These are phyloP conservation scores for Synanthedon formicaeformis DNA, from an alignment of 2,888 invertebrate genomes.

Conservation along the genomic window DNA sequence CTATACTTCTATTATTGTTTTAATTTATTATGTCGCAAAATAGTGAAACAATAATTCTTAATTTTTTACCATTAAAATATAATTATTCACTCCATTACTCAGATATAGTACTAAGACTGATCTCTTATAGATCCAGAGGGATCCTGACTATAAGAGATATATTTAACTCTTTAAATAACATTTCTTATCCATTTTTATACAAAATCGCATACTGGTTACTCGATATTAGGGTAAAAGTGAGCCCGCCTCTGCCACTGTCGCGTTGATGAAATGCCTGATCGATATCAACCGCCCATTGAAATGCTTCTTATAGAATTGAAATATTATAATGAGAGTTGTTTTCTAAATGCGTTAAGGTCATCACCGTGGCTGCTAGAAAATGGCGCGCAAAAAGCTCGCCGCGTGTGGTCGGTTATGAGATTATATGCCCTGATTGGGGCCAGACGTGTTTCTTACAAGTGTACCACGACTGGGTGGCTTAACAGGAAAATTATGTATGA, in stretches of 20 bases:
- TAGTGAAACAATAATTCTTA: no score
- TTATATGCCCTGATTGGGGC: slow-evolving; percentile 11
- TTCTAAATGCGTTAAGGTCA: slow-evolving; percentile 16
- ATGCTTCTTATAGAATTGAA: slow-evolving; percentile 42
- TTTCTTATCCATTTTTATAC: no score
- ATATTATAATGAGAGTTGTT: slow-evolving; percentile 16
- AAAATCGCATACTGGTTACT: background rate
- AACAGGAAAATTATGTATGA: background rate
- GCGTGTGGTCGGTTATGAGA: slow-evolving; percentile 36
- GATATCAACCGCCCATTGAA: slow-evolving; percentile 55
- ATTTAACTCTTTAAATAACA: no score
- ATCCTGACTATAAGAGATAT: no score
- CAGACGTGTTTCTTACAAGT: slow-evolving; percentile 14
- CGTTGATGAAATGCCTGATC: slow-evolving; percentile 61
- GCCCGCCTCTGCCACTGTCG: slow-evolving; percentile 32
- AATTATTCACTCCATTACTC: no score
- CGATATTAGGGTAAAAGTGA: slow-evolving; percentile 5
- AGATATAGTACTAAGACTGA: no score
- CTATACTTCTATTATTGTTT: no score
- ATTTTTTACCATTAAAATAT: no score
- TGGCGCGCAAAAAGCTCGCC: slow-evolving; percentile 35
- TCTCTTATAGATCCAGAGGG: no score
- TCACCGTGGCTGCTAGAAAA: slow-evolving; percentile 28
- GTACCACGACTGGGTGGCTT: background rate
- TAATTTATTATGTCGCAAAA: no score